Conservation (phyloP, 2,888 invertebrate species). For the Oscheius sp. region DNA sequence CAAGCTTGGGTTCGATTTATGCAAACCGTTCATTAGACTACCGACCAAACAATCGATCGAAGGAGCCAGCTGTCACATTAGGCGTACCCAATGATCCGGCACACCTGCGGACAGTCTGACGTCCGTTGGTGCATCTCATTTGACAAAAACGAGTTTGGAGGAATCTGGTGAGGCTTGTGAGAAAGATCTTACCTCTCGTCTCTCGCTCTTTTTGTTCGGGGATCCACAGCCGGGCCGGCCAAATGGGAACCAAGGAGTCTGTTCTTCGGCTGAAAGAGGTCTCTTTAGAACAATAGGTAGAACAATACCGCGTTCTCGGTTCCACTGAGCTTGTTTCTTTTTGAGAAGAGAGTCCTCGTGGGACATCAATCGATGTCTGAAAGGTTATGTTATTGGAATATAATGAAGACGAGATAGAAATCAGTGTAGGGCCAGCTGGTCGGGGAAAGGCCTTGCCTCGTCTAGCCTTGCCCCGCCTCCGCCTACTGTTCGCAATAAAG, state of each 20-base stretch:
- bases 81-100: constrained; percentile 26
- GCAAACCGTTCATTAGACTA: no score
- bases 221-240: constrained; percentile 32
- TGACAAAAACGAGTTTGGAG: constrained; percentile 12
- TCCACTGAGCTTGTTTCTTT: constrained; percentile 50
- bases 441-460: constrained; percentile 1
- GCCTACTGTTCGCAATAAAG: constrained; percentile 13
- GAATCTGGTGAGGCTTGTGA: background rate
- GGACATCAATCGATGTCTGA: constrained; percentile 12
- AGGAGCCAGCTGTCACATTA: constrained; percentile 23
- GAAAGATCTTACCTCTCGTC: background rate
- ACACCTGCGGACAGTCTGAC: constrained; percentile 3
- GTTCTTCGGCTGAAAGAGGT: constrained; percentile 17
- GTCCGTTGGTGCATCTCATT: constrained; percentile 10
- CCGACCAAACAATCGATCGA: no score
- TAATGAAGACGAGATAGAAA: constrained; percentile 2
- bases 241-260: constrained; percentile 31
- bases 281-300: background rate
- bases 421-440: constrained; percentile 1
- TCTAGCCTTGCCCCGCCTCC: constrained; percentile 9
- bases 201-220: constrained; percentile 13
- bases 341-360: constrained; percentile 33
- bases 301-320: constrained; percentile 31
- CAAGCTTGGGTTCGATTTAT: no score
- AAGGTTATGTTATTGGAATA: background rate